Evolutionary conservation across 2,888 invertebrate species (phyloP).

Genomic region (Uropetala carovei): DNA sequence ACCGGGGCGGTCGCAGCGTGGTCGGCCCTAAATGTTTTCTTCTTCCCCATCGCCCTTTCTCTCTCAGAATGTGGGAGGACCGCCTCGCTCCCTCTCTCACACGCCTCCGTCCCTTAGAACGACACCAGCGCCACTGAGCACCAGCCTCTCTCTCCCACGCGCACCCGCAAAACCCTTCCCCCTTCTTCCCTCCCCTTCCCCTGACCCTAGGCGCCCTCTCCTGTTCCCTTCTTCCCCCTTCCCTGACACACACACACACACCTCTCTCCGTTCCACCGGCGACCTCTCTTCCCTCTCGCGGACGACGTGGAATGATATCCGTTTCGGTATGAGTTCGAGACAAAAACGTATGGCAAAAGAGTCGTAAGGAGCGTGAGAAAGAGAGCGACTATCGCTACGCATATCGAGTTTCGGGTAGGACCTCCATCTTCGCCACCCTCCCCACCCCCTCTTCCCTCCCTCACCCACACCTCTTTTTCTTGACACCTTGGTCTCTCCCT

Average conservation of each 20-base stretch:
- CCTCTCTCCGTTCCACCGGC: neutral
- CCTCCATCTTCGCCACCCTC: neutral
- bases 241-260: neutral
- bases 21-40: neutral
- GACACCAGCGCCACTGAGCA: neutral
- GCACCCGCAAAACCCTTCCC: no score
- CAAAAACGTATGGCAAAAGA: conserved; percentile 43
- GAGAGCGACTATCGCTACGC: conserved; percentile 34
- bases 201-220: neutral
- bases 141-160: no score
- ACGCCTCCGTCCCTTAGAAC: neutral
- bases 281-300: conserved; percentile 41
- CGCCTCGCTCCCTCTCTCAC: neutral
- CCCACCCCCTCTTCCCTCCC: neutral
- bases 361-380: conserved; percentile 38
- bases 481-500: no score
- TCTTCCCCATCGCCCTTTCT: neutral
- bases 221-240: neutral
- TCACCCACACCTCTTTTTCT: neutral
- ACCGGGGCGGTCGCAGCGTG: no score
- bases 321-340: conserved; percentile 38
- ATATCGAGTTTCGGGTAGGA: conserved; percentile 31
- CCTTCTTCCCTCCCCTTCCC: neutral
- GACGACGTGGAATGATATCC: conserved; percentile 29
- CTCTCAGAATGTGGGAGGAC: conserved; percentile 25